Evolutionary conservation across 2,113 vertebrate genomes (phyloP).

Genomic region (Tympanuchus pallidicinctus): DNA sequence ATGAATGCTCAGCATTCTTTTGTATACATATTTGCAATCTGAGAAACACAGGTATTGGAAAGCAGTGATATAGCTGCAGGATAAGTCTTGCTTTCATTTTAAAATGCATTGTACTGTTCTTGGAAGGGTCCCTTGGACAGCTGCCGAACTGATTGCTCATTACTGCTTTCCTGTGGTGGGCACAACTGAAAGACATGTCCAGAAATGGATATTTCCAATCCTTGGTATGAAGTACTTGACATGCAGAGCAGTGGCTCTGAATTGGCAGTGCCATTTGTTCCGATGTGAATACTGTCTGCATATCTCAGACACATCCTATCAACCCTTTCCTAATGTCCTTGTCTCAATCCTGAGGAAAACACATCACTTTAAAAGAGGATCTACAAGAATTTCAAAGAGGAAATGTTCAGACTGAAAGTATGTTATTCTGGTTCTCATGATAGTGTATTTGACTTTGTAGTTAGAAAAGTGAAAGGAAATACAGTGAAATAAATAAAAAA

Average conservation of each 20-base stretch:
- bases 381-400: background rate
- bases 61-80: background rate
- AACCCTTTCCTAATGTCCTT: background rate
- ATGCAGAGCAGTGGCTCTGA: background rate
- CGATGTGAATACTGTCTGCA: background rate
- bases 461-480: background rate
- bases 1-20: background rate
- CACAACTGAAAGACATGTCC: background rate
- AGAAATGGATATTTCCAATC: background rate
- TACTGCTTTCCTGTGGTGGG: background rate
- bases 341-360: background rate
- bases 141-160: background rate
- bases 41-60: background rate
- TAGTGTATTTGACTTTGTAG: background rate
- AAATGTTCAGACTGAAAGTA: background rate
- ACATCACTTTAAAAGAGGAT: background rate
- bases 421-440: background rate
- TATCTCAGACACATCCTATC: background rate
- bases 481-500: background rate
- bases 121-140: background rate
- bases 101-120: background rate
- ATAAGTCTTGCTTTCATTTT: background rate
- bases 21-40: background rate
- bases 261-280: background rate
- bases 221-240: background rate